phyloP scores from a whole-genome alignment of 2,797 vertebrate species.

The Phalanger gymnotis region DNA sequence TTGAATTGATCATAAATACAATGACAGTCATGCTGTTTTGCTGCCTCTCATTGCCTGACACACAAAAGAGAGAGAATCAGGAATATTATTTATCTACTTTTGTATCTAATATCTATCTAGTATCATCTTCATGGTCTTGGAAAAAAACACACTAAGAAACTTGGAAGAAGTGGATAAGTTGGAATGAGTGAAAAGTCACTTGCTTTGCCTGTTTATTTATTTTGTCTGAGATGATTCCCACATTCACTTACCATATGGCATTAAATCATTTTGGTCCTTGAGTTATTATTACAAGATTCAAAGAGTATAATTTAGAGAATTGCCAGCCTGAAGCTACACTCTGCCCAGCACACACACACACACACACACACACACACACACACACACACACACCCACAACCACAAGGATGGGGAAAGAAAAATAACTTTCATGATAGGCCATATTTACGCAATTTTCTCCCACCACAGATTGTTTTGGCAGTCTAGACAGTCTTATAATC shows the following conservation, averaged over 20 bases:
- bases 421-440: slow-evolving; percentile 72
- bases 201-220: slow-evolving; percentile 71
- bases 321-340: slow-evolving; percentile 68
- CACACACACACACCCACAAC: slow-evolving; percentile 60
- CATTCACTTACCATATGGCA: slow-evolving; percentile 70
- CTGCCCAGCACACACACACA: slow-evolving; percentile 57
- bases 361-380: slow-evolving; percentile 65
- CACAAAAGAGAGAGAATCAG: slow-evolving; percentile 24
- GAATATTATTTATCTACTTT: slow-evolving; percentile 11
- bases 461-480: slow-evolving; percentile 77
- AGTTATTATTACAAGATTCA: slow-evolving; percentile 77
- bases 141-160: slow-evolving; percentile 57
- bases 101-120: slow-evolving; percentile 40
- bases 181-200: slow-evolving; percentile 69
- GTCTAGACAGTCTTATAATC: slow-evolving; percentile 73
- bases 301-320: slow-evolving; percentile 75
- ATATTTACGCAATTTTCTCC: slow-evolving; percentile 78
- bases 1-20: too few species aligned
- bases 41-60: background rate
- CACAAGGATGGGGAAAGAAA: slow-evolving; percentile 68
- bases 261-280: slow-evolving; percentile 76
- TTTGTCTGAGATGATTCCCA: slow-evolving; percentile 65
- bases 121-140: slow-evolving; percentile 46
- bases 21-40: background rate
- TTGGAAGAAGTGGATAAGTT: slow-evolving; percentile 35